Evolutionary conservation across 2,113 vertebrate genomes (phyloP), one percentile per base, ranked within the genome.

Genomic region (Serilophus lunatus): DNA sequence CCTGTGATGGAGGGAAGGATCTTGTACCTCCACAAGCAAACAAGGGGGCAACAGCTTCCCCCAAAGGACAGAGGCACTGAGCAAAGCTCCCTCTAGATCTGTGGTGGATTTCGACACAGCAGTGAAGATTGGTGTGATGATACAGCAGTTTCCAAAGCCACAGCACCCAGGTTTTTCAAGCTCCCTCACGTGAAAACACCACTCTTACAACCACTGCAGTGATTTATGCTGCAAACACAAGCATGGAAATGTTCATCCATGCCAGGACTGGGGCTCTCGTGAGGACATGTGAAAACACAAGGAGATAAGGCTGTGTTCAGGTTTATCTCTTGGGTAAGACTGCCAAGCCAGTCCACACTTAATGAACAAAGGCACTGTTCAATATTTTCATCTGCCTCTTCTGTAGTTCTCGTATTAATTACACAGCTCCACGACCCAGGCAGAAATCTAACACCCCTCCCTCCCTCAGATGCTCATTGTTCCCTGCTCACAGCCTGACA

Each of bases 401-500:
- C 44, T 64, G 7, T 50, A 26, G 42, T 76, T 50, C 51, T n/a
- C 12, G 8, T 51, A 40, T 90, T 82, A 69, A 29, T 59, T 69
- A 49, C 42, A 77, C n/a, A 86, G 54, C 45, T 61, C 38, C 69
- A n/a, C 44, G 82, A 18, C 45, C 36, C 75, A 76, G 22, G 33
- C 59, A 63, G 75, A 64, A 77, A 69, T 8, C 15, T 1, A 75
- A 74, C 57, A 47, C 53, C 66, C 61, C 86, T 87, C 24, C 38
- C 50, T 45, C 64, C 71, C 68, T 77, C 63, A 11, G 85, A 23
- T 23, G 59, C 54, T 77, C 66, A 25, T 35, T 91, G 88, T 91
- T 63, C 80, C 24, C 1, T 2, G 54, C 44, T 86, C 88, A 47
- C 68, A 85, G 82, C 82, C 78, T 88, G 63, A 95, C 84, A 95